A percentile compares a stretch with the other conserved stretches of the same genome.
phyloP scores from a whole-genome alignment of 2,888 invertebrate genomes.

The Polylopha cassiicola region DNA sequence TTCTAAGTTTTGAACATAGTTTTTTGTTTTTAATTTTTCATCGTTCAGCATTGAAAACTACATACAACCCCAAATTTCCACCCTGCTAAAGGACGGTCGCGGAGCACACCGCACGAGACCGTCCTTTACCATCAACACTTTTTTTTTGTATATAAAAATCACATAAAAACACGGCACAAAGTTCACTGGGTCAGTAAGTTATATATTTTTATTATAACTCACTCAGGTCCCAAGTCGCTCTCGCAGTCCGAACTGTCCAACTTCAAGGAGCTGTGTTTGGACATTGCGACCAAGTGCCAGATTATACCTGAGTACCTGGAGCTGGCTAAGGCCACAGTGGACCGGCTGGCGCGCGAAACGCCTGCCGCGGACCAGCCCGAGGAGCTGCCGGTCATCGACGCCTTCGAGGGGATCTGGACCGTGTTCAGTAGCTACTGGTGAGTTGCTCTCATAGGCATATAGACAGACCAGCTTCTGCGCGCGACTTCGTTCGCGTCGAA shows the following conservation, averaged over 20 bases:
- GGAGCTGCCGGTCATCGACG: constrained; percentile 45
- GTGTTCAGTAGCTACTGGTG: constrained; percentile 66
- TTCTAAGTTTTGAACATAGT: too few relatives aligned
- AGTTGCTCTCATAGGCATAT: constrained; percentile 25
- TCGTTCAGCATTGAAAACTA: too few relatives aligned
- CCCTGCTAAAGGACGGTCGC: too few relatives aligned
- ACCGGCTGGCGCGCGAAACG: constrained; percentile 36
- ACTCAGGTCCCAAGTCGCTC: constrained; percentile 50
- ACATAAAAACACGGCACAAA: too few relatives aligned
- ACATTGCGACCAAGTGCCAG: constrained; percentile 59
- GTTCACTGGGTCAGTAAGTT: too few relatives aligned
- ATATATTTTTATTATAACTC: too few relatives aligned
- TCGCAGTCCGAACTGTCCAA: constrained; percentile 51
- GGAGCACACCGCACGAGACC: too few relatives aligned
- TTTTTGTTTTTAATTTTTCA: too few relatives aligned
- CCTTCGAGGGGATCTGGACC: constrained; percentile 63
- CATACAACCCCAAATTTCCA: too few relatives aligned
- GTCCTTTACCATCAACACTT: too few relatives aligned
- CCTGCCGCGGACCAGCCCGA: constrained; percentile 21
- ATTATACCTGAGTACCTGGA: constrained; percentile 71
- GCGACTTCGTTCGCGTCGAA: too few relatives aligned
- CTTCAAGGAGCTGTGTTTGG: constrained; percentile 61
- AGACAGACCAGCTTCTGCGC: not conserved
- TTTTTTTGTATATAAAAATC: too few relatives aligned
- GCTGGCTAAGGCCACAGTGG: constrained; percentile 57